phyloP scores from a whole-genome alignment of 1,140 invertebrate genomes.

The Dendroctonus valens region DNA sequence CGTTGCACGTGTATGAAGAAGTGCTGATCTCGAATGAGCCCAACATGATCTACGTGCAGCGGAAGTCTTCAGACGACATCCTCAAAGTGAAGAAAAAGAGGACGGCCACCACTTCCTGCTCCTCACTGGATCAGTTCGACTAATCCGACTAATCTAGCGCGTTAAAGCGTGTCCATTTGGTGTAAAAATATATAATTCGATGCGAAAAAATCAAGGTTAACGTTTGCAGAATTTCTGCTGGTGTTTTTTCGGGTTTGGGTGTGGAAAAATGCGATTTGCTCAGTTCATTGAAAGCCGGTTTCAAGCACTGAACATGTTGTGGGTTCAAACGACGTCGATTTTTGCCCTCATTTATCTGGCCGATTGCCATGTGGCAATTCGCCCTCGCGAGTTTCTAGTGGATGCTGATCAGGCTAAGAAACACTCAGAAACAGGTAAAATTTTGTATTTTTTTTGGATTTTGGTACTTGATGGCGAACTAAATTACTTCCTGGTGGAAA shows the following conservation, averaged over 20 bases:
- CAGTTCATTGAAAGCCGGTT: too few relatives aligned
- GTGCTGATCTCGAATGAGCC: conserved; percentile 43
- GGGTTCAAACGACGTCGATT: neutral
- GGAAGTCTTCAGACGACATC: conserved; percentile 1
- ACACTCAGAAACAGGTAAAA: too few relatives aligned
- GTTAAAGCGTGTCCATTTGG: too few relatives aligned
- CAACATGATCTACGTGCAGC: conserved; percentile 29
- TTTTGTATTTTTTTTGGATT: too few relatives aligned
- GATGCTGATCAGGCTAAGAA: neutral
- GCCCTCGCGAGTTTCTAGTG: neutral
- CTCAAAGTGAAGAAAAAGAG: neutral
- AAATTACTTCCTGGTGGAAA: too few relatives aligned
- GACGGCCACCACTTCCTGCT: neutral
- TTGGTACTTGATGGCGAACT: too few relatives aligned
- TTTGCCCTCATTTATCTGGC: neutral
- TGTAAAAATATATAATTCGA: too few relatives aligned
- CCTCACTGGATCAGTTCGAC: neutral
- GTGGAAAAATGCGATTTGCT: too few relatives aligned
- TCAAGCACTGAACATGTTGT: neutral
- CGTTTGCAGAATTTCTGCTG: too few relatives aligned
- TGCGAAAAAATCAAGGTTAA: too few relatives aligned
- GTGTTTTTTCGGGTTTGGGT: too few relatives aligned
- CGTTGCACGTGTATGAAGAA: conserved; percentile 46
- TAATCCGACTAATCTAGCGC: too few relatives aligned
- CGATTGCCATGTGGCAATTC: conserved; percentile 5